Conservation (phyloP, 2,113 vertebrate species). For the Xenopus borealis region DNA sequence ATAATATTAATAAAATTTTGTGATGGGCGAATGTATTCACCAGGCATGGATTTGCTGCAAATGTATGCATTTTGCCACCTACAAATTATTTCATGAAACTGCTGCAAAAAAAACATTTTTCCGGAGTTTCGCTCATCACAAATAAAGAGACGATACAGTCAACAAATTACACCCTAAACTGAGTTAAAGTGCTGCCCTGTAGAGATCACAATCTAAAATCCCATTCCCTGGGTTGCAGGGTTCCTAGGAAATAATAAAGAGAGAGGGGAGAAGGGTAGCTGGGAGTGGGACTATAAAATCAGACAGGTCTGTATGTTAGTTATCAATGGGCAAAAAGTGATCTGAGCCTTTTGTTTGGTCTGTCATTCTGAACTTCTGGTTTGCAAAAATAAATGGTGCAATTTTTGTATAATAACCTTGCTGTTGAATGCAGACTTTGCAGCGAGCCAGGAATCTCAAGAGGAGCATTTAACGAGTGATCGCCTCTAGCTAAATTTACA, state of each 20-base stretch:
- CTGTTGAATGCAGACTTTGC: conserved; percentile 31
- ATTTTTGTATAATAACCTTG: conserved; percentile 41
- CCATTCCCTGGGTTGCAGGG: conserved; percentile 1
- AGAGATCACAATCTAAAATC: too few species aligned
- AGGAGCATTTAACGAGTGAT: conserved; percentile 37
- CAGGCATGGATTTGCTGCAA: too few species aligned
- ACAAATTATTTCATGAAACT: too few species aligned
- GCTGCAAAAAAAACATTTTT: too few species aligned
- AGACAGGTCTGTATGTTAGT: conserved; percentile 8
- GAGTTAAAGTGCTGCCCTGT: too few species aligned
- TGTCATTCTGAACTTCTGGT: conserved; percentile 23
- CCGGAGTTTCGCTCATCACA: too few species aligned
- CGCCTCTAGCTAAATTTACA: conserved; percentile 45
- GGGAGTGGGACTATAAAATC: neutral
- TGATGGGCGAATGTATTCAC: too few species aligned
- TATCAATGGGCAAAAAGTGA: neutral
- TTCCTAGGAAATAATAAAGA: neutral
- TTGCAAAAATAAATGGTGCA: conserved; percentile 12
- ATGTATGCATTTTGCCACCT: too few species aligned
- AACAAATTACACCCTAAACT: too few species aligned
- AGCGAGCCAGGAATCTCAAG: conserved; percentile 31
- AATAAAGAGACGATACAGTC: too few species aligned
- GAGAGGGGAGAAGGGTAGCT: neutral
- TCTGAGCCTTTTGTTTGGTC: neutral
- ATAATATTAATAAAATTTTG: too few species aligned